Evolutionary conservation across 2,797 vertebrate species (phyloP), one percentile per base, ranked within the genome.

Genomic region (Parauchenoglanis punctatus): DNA sequence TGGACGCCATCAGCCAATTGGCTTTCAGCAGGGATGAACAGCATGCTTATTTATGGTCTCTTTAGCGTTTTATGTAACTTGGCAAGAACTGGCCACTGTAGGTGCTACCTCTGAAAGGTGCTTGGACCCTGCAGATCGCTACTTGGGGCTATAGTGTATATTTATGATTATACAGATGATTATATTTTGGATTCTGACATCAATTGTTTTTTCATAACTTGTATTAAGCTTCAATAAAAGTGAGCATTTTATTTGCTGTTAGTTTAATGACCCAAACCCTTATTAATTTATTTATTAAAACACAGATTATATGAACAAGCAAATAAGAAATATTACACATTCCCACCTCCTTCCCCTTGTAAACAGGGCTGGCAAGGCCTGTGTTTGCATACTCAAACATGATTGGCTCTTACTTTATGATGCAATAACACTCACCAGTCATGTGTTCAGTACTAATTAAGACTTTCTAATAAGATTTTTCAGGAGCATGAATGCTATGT

Each of bases 371-470:
- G 35, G 49, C 58, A 61, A 44, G 77, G 2, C 40, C 35, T n/a
- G 58, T n/a, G 23, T n/a, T 63, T 63, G 23, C 35, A 17, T 63
- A 81, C 78, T 46, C 58, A n/a, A 81, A 61, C 58, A n/a, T 81
- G 23, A 81, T 81, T 63, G 80, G 58, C 13, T 83, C 46, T 49
- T 17, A 67, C 46, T 52, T 31, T 13, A 68, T 61, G 58, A 61
- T 81, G 58, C 58, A 17, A 61, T 81, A 81, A 44, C 35, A 18
- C 35, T 13, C 61, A 2, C 23, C 10, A 63, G 54, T 59, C 17
- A 28, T 1, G 18, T 35, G 44, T 78, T 52, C 3, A 17, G n/a
- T 17, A 76, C 46, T 7, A 52, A 52, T 23, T 31, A 35, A 63
- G 40, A 81, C 12, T 15, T 61, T 81, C 25, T 15, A 31, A 6